Conservation (phyloP, 2,888 invertebrate genomes). For the Caenorhabditis doughertyi region DNA sequence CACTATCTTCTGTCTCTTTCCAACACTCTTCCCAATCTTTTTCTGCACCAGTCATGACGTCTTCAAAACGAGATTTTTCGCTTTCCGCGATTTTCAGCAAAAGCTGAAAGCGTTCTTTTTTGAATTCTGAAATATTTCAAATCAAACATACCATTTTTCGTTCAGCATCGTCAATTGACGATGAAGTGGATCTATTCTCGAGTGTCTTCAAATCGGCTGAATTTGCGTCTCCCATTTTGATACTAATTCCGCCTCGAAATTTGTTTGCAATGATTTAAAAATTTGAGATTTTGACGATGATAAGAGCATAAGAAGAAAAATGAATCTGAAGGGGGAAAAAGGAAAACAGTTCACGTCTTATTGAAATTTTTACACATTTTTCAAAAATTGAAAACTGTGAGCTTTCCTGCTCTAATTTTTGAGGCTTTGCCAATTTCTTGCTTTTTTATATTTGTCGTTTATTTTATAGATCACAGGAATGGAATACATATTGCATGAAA, state of each 20-base stretch:
- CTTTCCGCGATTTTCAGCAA: slow-evolving; percentile 55
- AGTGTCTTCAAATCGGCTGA: slow-evolving; percentile 48
- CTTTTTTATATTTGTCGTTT: too few relatives aligned
- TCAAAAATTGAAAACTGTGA: too few relatives aligned
- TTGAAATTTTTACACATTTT: neutral
- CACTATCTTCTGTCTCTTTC: slow-evolving; percentile 51
- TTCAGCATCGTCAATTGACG: slow-evolving; percentile 54
- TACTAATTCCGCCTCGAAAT: slow-evolving; percentile 33
- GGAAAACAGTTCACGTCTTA: neutral
- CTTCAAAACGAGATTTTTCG: slow-evolving; percentile 61
- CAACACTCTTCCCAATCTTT: slow-evolving; percentile 39
- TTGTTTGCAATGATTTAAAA: slow-evolving; percentile 22
- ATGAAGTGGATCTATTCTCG: slow-evolving; percentile 28
- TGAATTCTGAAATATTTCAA: neutral
- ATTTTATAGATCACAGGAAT: too few relatives aligned
- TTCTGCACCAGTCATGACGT: slow-evolving; percentile 33
- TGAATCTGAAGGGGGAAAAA: neutral
- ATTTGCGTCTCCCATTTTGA: slow-evolving; percentile 62
- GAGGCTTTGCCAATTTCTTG: too few relatives aligned
- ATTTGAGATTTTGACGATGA: neutral
- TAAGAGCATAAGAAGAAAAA: neutral
- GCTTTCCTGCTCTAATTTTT: too few relatives aligned
- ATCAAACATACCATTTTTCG: slow-evolving; percentile 53
- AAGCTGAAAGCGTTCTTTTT: slow-evolving; percentile 36
- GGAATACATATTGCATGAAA: too few relatives aligned